A percentile compares a stretch with the other conserved stretches of the same genome.
phyloP scores from a whole-genome alignment of 2,888 invertebrate genomes.

The Meta bourneti region DNA sequence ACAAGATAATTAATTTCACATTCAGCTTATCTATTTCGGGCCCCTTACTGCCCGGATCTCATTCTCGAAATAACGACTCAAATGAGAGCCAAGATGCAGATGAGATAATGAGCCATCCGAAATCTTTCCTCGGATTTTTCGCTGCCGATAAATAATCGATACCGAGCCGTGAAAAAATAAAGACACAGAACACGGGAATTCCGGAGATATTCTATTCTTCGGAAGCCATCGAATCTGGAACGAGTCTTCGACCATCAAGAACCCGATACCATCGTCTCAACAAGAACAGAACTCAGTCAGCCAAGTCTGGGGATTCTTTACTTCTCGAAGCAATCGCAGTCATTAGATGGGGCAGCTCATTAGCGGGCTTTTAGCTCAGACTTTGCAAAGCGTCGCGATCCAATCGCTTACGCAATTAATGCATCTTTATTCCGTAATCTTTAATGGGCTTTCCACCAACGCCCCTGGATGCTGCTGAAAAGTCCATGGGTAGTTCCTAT shows the following conservation, averaged over 20 bases:
- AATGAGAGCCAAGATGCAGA: background rate
- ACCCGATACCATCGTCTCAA: background rate
- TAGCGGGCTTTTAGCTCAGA: slow-evolving; percentile 33
- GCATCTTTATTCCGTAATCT: slow-evolving; percentile 36
- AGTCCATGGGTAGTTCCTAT: background rate
- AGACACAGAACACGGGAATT: too few species aligned
- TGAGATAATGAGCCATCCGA: background rate
- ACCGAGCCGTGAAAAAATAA: background rate
- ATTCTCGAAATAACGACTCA: background rate
- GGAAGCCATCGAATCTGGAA: too few species aligned
- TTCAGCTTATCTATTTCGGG: too few species aligned
- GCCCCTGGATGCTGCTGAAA: background rate
- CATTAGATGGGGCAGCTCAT: slow-evolving; percentile 42
- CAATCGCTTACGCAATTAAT: slow-evolving; percentile 42
- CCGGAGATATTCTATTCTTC: too few species aligned
- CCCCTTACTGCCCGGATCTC: too few species aligned
- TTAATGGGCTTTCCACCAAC: slow-evolving; percentile 50
- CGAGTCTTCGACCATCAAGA: background rate
- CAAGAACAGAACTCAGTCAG: too few species aligned
- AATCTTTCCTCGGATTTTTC: background rate
- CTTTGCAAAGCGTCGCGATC: background rate
- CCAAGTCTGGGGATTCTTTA: background rate
- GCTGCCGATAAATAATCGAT: background rate
- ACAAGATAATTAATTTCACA: too few species aligned
- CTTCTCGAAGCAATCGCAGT: slow-evolving; percentile 2